Base-by-base conservation (phyloP, 2,797 vertebrate species). In the Crypturellus tataupa region DNA sequence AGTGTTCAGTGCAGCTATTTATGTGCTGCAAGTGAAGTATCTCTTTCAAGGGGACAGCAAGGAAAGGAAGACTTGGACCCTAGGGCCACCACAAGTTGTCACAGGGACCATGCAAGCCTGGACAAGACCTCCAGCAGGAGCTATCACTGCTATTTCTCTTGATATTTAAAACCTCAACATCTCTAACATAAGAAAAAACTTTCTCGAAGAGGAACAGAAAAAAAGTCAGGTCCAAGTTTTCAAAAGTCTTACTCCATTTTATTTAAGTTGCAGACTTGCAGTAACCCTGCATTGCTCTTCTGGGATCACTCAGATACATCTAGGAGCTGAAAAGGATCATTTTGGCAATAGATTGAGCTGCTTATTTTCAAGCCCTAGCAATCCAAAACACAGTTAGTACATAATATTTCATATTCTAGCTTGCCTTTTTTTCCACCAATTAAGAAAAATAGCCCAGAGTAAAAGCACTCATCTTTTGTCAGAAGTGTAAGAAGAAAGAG, bases 131-230 rank as follows among this genome's bases (percentile, higher is more conserved):
- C 27, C 64, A 77, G 4, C 1, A 6, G 18, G 37, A 82, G 73
- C 29, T 44, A 25, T 23, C 12, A 9, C 19, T 56, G 9, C 27
- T 49, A 31, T 93, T 10, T 1, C 55, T 23, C 25, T 35, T 15
- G 1, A 46, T 39, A 7, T 37, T 79, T 35, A 71, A 15, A 18
- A 53, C 23, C 64, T 8, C 6, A 35, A 23, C 7, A 16, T 2
- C 62, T 78, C 37, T 69, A 7, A 63, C 3, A 1, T 9, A 79
- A 76, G 16, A 14, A 64, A 76, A 78, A 72, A 1, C 7, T 65
- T 70, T 1, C 27, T 7, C 33, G n/a, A 63, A 71, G 4, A 6
- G 1, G 5, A 20, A 11, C 2, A 29, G 1, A 7, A 16, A 16
- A 31, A 29, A 17, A 83, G 69, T 19, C 15, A 65, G 84, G 9